These are phyloP conservation scores for Mnemiopsis leidyi DNA, from an alignment of 37 sponge, comb jelly and placozoan species.

Conservation along the genomic window DNA sequence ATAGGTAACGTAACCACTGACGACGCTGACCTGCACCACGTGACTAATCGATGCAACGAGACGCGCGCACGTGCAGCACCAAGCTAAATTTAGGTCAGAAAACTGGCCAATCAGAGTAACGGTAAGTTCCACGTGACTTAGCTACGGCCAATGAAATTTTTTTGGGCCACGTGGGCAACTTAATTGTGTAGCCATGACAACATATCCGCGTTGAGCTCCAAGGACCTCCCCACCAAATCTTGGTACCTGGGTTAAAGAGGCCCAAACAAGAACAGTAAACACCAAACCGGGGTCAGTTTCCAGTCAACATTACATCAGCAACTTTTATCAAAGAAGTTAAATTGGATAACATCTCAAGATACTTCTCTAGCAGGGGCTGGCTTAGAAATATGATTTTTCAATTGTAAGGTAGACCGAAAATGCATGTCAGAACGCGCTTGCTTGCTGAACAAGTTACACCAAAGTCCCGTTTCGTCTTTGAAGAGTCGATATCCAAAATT, in stretches of 20 bases:
- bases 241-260: neutral
- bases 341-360: no score
- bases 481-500: no score
- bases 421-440: no score
- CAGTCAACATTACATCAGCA: no score
- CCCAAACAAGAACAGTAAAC: no score
- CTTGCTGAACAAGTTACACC: no score
- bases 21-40: neutral
- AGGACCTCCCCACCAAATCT: neutral
- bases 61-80: neutral
- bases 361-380: no score
- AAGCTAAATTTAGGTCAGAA: neutral
- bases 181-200: neutral
- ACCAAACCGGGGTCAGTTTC: no score
- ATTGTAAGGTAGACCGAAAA: no score
- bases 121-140: neutral
- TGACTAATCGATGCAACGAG: neutral
- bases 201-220: neutral
- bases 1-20: conserved; percentile 20
- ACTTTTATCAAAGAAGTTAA: no score
- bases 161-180: neutral
- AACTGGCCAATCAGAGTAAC: neutral
- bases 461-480: no score
- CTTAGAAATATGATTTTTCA: no score
- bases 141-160: neutral